Evolutionary conservation across 2,888 invertebrate genomes (phyloP), one percentile per base, ranked within the genome.

Genomic region (Ceramica pisi): DNA sequence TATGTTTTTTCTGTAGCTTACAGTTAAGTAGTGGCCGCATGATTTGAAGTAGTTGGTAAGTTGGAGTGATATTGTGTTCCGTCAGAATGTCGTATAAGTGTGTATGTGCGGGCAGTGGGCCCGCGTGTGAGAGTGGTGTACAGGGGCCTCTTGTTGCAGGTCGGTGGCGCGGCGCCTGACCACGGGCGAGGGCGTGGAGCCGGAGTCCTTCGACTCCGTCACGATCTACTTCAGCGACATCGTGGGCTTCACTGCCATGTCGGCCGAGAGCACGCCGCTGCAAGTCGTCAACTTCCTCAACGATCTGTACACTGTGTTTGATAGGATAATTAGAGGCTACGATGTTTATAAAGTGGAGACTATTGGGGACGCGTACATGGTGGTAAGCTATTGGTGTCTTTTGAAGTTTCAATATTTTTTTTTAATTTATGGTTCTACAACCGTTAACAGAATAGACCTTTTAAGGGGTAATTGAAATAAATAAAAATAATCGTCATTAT

Each of bases 291-390:
- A 98, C 94, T 99, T 99, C 94, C 97, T 99, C 80, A 99, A 99
- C 96, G 99, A 99, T 95, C 97, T 99, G 91, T 99, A 99, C 95
- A 99, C 99, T 62, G 97, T 99, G 82, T 99, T 99, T 94, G 99
- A 99, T 95, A 97, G 98, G 87, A 99, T 99, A 89, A 99, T 99
- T 87, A 98, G 98, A 93, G 98, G 99, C 88, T 99, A 99, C 92
- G 99, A 99, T 92, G 99, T 99, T 59, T 99, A 99, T 93, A 99
- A 99, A 96, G 99, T 99, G 77, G 99, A 99, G 95, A 99, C 99
- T 55, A 99, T 99, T 77, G 99, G 99, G 41, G 98, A 98, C 86
- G 97, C 97, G 67, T 97, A 97, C 81, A 97, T 97, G 97, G 97
- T 97, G 95, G 97, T 97, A 90, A 91, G 96, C 96, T 35, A 10